Evolutionary conservation across 2,797 vertebrate species (phyloP).

Genomic region (Xenops minutus): DNA sequence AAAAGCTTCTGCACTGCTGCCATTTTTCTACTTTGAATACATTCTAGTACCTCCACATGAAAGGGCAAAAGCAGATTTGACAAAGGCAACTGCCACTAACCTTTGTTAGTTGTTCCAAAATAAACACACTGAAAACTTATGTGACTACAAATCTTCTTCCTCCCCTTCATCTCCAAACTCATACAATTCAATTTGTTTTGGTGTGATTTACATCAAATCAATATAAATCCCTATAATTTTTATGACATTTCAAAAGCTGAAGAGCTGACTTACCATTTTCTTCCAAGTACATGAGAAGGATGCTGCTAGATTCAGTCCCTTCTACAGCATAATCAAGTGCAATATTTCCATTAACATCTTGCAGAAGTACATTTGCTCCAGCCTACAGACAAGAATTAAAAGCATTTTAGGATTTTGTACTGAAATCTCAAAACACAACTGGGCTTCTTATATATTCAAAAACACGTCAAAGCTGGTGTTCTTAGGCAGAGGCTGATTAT

Average conservation of each 20-base stretch:
- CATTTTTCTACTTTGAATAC: not conserved
- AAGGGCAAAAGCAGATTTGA: not conserved
- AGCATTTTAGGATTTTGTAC: not conserved
- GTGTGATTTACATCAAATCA: not conserved
- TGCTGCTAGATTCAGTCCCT: slow-evolving; percentile 87
- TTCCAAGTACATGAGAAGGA: slow-evolving; percentile 88
- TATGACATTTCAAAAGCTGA: not conserved
- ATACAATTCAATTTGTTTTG: not conserved
- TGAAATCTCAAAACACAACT: not conserved
- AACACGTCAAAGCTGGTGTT: not conserved
- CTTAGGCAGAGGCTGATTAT: not conserved
- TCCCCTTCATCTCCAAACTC: not conserved
- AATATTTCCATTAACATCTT: slow-evolving; percentile 90
- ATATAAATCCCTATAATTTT: not conserved
- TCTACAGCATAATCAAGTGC: slow-evolving; percentile 89
- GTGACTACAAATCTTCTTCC: not conserved
- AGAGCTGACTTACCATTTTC: slow-evolving; percentile 85
- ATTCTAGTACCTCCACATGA: not conserved
- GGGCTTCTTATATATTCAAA: not conserved
- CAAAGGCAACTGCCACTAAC: not conserved
- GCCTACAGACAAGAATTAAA: slow-evolving; percentile 73
- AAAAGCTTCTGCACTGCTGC: not conserved
- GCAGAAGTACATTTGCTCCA: slow-evolving; percentile 89
- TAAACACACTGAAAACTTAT: not conserved
- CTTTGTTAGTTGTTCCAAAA: not conserved